Evolutionary conservation across 2,113 vertebrate genomes (phyloP).

Genomic region (Salvelinus sp.): DNA sequence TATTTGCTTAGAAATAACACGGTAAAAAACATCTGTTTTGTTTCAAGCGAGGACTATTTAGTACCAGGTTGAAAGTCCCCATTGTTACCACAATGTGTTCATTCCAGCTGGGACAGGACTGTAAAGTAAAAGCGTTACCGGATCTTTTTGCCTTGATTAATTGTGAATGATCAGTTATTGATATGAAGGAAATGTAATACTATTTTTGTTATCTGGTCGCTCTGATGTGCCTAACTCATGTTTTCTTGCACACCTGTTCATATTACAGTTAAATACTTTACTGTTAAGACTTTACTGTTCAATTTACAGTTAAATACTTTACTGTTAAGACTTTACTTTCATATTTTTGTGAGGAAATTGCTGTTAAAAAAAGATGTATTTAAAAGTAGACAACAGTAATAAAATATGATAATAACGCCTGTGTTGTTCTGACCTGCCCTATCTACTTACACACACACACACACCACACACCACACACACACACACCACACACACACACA

Average conservation of each 20-base stretch:
- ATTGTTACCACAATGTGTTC: no score
- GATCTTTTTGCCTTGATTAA: constrained; percentile 73
- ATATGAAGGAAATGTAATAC: constrained; percentile 75
- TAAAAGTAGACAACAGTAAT: constrained; percentile 58
- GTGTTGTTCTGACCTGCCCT: no score
- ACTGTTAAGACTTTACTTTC: no score
- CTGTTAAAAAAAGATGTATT: constrained; percentile 42
- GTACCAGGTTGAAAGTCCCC: no score
- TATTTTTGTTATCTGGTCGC: constrained; percentile 80
- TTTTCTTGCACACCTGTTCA: constrained; percentile 82
- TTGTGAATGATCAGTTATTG: constrained; percentile 65
- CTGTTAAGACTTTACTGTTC: constrained; percentile 6
- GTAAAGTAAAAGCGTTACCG: no score
- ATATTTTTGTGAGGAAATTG: constrained; percentile 65
- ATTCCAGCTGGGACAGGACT: no score
- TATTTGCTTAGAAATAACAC: no score
- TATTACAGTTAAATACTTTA: constrained; percentile 70
- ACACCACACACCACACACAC: neutral
- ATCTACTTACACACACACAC: neutral
- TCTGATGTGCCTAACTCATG: constrained; percentile 79
- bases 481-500: neutral
- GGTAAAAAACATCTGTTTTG: no score
- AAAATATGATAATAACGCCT: no score
- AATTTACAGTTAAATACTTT: no score
- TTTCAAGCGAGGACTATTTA: neutral